Evolutionary conservation across 2,888 invertebrate species (phyloP), one percentile per base, ranked within the genome.

Genomic region (Brachyopa scutellaris): DNA sequence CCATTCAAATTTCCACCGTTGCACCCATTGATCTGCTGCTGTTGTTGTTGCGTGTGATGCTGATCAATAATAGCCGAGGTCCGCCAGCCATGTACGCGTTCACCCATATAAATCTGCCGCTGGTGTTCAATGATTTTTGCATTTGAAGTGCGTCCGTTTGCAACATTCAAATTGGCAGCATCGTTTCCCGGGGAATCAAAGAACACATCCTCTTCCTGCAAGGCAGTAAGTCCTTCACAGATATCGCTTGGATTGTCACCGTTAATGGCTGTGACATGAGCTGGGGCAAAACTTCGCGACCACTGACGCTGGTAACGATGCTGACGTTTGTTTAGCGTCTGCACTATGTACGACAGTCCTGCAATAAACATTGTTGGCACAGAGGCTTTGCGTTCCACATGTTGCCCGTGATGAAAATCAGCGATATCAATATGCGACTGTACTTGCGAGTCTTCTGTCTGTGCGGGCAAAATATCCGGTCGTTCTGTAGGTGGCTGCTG

Each of bases 231-330:
- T 85, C 89, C 86, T 88, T 88, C 86, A 88, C 91, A 82, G 90
- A 91, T 80, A 78, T 88, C 84, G 91, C 92, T 78, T 90, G 91
- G 84, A 91, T 92, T 86, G 90, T 91, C 64, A 86, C 89, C 84
- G 90, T 92, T 78, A 1, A 82, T 64, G 31, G 76, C 79, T 1
- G 90, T 85, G 85, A 90, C 86, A 86, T 91, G 89, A 85, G 92
- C 91, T 84, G 92, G 94, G 84, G 91, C 94, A 90, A 92, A 96
- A 91, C 93, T 96, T 36, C 96, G 92, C 23, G 96, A 95, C 92
- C 94, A 94, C 86, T 94, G 94, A 84, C 87, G 87, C 4, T 87
- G 86, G 2, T 86, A 80, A 1, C 86, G 84, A 9, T 84, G 78
- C 15, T 87, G 86, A 0, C 86, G 84, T 23, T 93, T 91, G 42